Percentiles rank a stretch among this genome's conserved stretches.
Evolutionary conservation across 2,797 vertebrate genomes (phyloP).

Genomic region (Pachyuromys duprasi): DNA sequence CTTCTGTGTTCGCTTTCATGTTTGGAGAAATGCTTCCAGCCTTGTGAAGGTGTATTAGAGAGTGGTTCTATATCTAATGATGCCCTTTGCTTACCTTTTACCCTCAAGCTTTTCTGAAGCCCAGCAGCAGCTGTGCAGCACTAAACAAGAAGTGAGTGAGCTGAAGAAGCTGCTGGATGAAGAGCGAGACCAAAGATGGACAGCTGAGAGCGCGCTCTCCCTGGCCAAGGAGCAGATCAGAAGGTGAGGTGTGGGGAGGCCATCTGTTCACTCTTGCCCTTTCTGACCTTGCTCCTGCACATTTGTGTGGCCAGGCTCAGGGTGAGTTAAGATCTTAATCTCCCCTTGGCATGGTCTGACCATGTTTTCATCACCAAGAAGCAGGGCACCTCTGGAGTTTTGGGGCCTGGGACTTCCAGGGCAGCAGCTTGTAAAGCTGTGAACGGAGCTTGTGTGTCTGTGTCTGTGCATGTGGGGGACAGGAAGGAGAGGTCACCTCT

Average conservation of each 20-base stretch:
- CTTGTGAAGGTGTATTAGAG: neutral
- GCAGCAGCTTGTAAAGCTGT: neutral
- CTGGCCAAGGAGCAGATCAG: constrained; percentile 90
- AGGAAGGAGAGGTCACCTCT: neutral
- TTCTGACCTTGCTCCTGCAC: neutral
- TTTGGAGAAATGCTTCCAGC: neutral
- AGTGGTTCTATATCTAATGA: neutral
- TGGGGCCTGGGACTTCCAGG: neutral
- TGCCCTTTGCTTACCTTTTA: constrained; percentile 45
- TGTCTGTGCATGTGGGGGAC: neutral
- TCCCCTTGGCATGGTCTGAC: neutral
- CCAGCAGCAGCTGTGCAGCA: constrained; percentile 83
- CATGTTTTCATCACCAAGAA: neutral
- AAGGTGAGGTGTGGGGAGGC: constrained; percentile 84
- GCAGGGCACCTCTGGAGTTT: neutral
- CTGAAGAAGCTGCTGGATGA: constrained; percentile 89
- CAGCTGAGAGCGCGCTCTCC: constrained; percentile 91
- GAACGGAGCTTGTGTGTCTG: neutral
- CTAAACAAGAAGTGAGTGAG: constrained; percentile 84
- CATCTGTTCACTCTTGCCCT: neutral
- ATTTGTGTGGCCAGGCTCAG: neutral
- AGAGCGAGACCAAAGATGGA: constrained; percentile 91
- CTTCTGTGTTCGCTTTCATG: neutral
- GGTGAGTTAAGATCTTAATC: neutral
- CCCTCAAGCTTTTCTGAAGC: constrained; percentile 89